phyloP scores from a whole-genome alignment of 2,113 vertebrate species.

The Ailuropoda melanoleuca region DNA sequence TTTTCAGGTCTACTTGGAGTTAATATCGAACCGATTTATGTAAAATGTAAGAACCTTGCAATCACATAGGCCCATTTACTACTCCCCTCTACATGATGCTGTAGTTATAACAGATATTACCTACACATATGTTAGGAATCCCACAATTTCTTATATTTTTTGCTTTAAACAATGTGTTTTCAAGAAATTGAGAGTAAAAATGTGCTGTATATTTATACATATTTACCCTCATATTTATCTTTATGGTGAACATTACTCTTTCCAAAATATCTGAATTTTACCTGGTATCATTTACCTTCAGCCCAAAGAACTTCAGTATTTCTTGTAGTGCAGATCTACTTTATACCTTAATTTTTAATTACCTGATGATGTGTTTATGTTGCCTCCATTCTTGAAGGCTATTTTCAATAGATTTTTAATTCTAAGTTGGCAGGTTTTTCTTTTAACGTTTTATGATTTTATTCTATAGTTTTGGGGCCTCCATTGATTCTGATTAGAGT shows the following conservation, averaged over 20 bases:
- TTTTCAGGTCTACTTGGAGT: not conserved
- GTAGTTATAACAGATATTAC: not conserved
- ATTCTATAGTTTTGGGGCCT: not conserved
- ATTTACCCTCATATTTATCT: not conserved
- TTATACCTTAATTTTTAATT: not conserved
- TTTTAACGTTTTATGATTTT: not conserved
- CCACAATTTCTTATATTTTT: not conserved
- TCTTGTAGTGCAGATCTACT: not conserved
- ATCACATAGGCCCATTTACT: not conserved
- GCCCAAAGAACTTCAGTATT: not conserved
- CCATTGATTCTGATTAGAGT: not conserved
- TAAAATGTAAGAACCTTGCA: not conserved
- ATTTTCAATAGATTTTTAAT: not conserved
- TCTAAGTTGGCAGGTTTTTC: not conserved
- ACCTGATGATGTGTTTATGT: not conserved
- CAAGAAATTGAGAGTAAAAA: not conserved
- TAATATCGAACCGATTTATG: not conserved
- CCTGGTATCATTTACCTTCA: not conserved
- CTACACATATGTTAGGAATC: not conserved
- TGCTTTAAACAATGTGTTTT: not conserved
- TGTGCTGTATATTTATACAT: not conserved
- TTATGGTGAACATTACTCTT: not conserved
- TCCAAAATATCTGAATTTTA: not conserved
- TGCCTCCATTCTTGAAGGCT: not conserved
- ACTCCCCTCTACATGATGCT: not conserved